phyloP scores from a whole-genome alignment of 1,140 invertebrate genomes.

The Radopholus similis region DNA sequence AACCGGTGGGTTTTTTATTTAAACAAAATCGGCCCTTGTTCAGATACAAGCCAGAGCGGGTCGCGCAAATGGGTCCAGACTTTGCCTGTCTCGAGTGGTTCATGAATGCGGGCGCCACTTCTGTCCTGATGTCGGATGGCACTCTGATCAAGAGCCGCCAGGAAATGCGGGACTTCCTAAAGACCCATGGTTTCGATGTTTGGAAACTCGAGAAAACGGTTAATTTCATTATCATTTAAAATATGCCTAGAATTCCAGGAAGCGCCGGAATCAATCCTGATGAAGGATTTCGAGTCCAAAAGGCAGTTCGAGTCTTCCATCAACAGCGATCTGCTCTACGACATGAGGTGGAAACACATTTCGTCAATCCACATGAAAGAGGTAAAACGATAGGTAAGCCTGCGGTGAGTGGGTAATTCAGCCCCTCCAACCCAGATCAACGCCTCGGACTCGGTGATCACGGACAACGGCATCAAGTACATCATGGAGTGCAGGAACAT shows the following conservation, averaged over 20 bases:
- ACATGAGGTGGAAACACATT: slow-evolving; percentile 31
- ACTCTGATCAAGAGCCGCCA: slow-evolving; percentile 30
- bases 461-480: slow-evolving; percentile 55
- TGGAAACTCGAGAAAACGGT: slow-evolving; percentile 14
- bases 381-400: too few species aligned
- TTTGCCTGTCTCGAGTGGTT: slow-evolving; percentile 57
- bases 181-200: slow-evolving; percentile 17
- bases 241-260: slow-evolving; percentile 12
- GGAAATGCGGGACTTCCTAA: slow-evolving; percentile 48
- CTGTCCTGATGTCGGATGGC: slow-evolving; percentile 51
- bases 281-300: slow-evolving; percentile 8
- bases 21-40: background rate
- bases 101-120: slow-evolving; percentile 55
- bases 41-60: slow-evolving; percentile 41
- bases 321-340: slow-evolving; percentile 9
- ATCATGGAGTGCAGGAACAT: slow-evolving; percentile 43
- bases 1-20: background rate
- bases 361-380: slow-evolving; percentile 40
- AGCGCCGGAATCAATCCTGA: slow-evolving; percentile 1
- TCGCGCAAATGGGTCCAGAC: slow-evolving; percentile 49
- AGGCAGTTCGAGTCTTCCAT: background rate
- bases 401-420: too few species aligned
- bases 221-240: slow-evolving; percentile 6
- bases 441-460: slow-evolving; percentile 51
- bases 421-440: slow-evolving; percentile 35